phyloP scores from a whole-genome alignment of 2,113 vertebrate genomes.

The Hucho hucho region DNA sequence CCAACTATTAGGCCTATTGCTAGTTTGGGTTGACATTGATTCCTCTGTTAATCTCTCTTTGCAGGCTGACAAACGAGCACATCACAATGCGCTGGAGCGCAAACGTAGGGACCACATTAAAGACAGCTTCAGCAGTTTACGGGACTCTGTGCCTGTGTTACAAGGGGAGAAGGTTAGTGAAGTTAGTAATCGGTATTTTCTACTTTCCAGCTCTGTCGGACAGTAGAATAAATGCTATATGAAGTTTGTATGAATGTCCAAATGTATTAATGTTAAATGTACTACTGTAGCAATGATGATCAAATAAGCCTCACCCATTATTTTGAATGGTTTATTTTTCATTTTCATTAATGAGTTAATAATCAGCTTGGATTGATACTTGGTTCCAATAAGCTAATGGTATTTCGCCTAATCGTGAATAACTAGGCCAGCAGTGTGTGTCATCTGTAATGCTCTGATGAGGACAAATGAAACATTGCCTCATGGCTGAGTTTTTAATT shows the following conservation, averaged over 20 bases:
- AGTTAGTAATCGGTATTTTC: background rate
- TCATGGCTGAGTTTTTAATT: constrained; percentile 44
- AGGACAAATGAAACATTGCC: constrained; percentile 21
- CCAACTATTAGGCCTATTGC: background rate
- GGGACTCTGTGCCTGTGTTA: constrained; percentile 92
- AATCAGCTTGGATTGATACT: background rate
- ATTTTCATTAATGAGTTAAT: too few species aligned
- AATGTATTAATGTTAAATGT: background rate
- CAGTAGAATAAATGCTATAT: background rate
- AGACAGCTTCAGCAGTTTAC: constrained; percentile 95
- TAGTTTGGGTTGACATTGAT: background rate
- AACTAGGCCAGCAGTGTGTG: background rate
- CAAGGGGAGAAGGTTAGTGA: constrained; percentile 92
- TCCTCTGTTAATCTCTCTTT: constrained; percentile 6
- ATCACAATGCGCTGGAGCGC: constrained; percentile 95
- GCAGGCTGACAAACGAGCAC: constrained; percentile 95
- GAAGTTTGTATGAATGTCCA: background rate
- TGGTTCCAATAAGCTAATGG: background rate
- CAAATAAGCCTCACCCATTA: background rate
- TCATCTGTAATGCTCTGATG: background rate
- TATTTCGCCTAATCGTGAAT: background rate
- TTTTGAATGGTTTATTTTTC: background rate
- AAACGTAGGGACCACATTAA: constrained; percentile 99
- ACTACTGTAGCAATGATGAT: background rate
- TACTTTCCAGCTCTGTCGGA: background rate